Conservation (phyloP, 2,797 vertebrate species). For the Crocidura indochinensis region DNA sequence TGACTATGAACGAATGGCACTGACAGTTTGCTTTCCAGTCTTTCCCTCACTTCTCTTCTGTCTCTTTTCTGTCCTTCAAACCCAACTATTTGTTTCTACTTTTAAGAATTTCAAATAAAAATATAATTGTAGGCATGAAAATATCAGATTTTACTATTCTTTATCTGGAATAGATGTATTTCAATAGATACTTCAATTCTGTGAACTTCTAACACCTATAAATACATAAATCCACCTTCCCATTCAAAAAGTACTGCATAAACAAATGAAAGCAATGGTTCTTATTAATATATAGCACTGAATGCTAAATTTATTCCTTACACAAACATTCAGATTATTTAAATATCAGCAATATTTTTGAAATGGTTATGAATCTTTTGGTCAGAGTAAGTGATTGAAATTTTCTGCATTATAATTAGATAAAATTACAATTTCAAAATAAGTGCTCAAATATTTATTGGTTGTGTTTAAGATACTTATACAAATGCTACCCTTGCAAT, state of each 20-base stretch:
- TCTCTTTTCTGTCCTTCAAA: background rate
- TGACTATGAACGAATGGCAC: conserved; percentile 9
- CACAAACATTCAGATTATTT: background rate
- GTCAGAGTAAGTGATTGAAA: background rate
- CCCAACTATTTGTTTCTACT: background rate
- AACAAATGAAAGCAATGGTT: background rate
- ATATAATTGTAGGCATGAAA: background rate
- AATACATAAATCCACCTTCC: background rate
- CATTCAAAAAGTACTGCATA: background rate
- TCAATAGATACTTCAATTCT: conserved; percentile 9
- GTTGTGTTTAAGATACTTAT: background rate
- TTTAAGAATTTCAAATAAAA: conserved; percentile 62
- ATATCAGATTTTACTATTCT: background rate
- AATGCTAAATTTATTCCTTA: conserved; percentile 15
- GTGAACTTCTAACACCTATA: background rate
- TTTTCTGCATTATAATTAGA: background rate
- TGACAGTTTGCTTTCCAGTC: background rate
- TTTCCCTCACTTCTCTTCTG: no score
- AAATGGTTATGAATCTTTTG: conserved; percentile 36
- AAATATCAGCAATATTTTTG: conserved; percentile 25
- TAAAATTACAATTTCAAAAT: conserved; percentile 32
- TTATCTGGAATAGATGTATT: background rate
- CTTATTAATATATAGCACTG: background rate
- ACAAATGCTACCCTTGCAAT: background rate
- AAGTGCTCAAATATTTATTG: conserved; percentile 18